phyloP scores from a whole-genome alignment of 2,797 vertebrate genomes.

The Centroberyx gerrardi region DNA sequence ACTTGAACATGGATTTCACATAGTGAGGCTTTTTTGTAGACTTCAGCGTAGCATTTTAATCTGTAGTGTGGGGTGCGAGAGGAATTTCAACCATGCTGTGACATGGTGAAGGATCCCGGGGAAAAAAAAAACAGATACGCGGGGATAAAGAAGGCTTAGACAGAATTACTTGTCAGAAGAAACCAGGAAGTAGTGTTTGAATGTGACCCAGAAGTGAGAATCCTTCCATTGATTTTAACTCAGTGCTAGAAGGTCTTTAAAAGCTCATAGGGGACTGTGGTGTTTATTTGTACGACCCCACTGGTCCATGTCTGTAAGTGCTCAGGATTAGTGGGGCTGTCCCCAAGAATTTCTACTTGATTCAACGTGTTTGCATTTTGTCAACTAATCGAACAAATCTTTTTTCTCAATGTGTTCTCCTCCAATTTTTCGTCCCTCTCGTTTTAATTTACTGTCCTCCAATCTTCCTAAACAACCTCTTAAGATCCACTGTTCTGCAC shows the following conservation, averaged over 20 bases:
- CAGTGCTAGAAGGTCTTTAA: constrained; percentile 45
- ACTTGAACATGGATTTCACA: constrained; percentile 7
- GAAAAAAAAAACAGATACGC: constrained; percentile 42
- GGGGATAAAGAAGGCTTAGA: constrained; percentile 56
- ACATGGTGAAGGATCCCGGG: constrained; percentile 37
- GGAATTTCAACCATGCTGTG: constrained; percentile 41
- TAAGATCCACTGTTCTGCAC: not conserved
- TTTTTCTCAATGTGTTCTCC: too few relatives aligned
- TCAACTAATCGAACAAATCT: too few relatives aligned
- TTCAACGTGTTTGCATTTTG: too few relatives aligned
- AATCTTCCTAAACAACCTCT: constrained; percentile 3
- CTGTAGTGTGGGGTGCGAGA: constrained; percentile 16
- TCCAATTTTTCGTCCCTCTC: too few relatives aligned
- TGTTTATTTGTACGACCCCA: constrained; percentile 16
- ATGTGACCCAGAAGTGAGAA: constrained; percentile 59
- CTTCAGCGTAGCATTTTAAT: constrained; percentile 36
- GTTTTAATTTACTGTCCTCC: constrained; percentile 13
- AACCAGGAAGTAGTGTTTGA: constrained; percentile 50
- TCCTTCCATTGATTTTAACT: constrained; percentile 60
- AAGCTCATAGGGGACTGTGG: constrained; percentile 38
- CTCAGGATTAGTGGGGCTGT: too few relatives aligned
- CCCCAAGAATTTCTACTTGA: too few relatives aligned
- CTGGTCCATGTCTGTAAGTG: too few relatives aligned
- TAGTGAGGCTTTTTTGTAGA: constrained; percentile 17
- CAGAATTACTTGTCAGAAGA: constrained; percentile 60